phyloP scores from a whole-genome alignment of 2,797 vertebrate genomes.

The Myripristis jacobus region DNA sequence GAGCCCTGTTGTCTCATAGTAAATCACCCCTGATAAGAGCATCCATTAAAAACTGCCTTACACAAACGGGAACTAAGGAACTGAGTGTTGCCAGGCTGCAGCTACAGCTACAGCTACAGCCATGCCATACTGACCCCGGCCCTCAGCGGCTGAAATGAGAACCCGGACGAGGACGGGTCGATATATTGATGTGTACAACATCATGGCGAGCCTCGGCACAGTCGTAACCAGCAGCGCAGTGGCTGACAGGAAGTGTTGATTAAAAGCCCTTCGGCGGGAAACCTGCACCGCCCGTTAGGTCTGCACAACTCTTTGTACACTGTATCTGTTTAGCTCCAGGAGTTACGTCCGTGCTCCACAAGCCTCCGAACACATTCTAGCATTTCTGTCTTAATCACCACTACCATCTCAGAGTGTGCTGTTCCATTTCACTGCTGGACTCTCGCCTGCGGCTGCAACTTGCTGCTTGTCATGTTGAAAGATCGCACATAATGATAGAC shows the following conservation, averaged over 20 bases:
- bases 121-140: not conserved
- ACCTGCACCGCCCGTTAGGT: not conserved
- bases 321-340: not conserved
- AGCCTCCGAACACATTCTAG: too few species aligned
- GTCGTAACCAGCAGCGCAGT: conserved; percentile 5
- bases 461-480: too few species aligned
- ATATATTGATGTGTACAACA: conserved; percentile 35
- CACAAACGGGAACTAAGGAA: too few species aligned
- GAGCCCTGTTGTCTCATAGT: not conserved
- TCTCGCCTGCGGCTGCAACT: too few species aligned
- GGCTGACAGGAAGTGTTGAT: conserved; percentile 52
- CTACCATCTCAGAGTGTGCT: too few species aligned
- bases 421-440: too few species aligned
- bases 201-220: not conserved
- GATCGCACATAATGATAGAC: too few species aligned
- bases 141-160: not conserved
- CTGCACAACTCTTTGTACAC: not conserved
- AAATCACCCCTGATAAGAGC: not conserved
- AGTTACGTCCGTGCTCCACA: not conserved
- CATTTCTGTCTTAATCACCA: too few species aligned
- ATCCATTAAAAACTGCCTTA: not conserved
- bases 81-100: not conserved
- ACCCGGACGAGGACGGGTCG: conserved; percentile 2
- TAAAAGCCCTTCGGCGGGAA: conserved; percentile 7
- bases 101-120: too few species aligned